Evolutionary conservation across 2,888 invertebrate species (phyloP).

Genomic region (Carcina quercana): DNA sequence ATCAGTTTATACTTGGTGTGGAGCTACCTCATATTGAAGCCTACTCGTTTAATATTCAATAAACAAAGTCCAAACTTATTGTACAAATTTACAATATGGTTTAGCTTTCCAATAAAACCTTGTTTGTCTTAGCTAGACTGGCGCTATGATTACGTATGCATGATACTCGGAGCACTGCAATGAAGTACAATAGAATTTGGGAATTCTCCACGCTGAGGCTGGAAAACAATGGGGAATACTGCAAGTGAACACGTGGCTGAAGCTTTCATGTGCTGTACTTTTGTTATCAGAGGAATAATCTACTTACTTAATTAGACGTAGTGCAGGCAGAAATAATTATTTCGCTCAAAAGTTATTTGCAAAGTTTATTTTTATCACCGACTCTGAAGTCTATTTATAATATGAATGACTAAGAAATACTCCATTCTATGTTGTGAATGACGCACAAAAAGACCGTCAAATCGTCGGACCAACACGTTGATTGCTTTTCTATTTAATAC

Average conservation of each 20-base stretch:
- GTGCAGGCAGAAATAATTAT: too few species aligned
- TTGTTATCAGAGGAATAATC: conserved; percentile 5
- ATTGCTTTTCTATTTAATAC: background rate
- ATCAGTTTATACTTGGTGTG: conserved; percentile 9
- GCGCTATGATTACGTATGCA: conserved; percentile 45
- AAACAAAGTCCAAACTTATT: conserved; percentile 22
- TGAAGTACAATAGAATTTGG: conserved; percentile 48
- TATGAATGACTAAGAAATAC: too few species aligned
- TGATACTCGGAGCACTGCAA: conserved; percentile 25
- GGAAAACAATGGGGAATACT: conserved; percentile 44
- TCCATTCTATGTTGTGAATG: too few species aligned
- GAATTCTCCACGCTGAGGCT: conserved; percentile 32
- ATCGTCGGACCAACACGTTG: conserved; percentile 3
- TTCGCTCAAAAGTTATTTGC: too few species aligned
- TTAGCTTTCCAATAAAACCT: conserved; percentile 38
- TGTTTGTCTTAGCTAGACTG: conserved; percentile 40
- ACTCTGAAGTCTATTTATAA: too few species aligned
- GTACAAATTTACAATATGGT: conserved; percentile 38
- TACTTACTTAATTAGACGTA: conserved; percentile 1
- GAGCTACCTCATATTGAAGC: background rate
- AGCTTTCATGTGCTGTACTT: conserved; percentile 1
- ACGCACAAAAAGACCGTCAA: too few species aligned
- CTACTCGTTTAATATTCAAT: conserved; percentile 7
- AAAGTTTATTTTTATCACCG: too few species aligned
- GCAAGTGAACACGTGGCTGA: conserved; percentile 10